Percentiles rank a stretch among this genome's conserved stretches.
Conservation (phyloP, 2,113 vertebrate genomes). For the Thalassoma bifasciatum region DNA sequence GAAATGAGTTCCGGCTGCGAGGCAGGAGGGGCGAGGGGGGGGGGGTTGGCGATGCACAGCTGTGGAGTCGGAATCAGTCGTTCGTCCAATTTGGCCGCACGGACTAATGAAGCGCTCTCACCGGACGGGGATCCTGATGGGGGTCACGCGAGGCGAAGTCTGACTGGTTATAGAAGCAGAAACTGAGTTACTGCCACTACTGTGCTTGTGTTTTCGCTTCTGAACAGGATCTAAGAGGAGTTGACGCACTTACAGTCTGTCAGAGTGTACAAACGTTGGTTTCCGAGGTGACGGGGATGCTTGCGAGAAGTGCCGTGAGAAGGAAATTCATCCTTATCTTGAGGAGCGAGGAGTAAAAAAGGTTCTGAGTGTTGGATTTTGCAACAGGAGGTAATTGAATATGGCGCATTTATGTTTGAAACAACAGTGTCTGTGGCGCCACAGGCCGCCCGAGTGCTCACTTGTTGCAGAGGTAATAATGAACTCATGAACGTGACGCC, state of each 20-base stretch:
- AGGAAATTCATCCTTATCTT: constrained; percentile 35
- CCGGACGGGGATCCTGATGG: constrained; percentile 44
- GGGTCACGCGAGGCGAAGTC: constrained; percentile 42
- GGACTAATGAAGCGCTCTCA: constrained; percentile 38
- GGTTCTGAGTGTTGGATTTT: constrained; percentile 32
- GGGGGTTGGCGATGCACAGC: constrained; percentile 55
- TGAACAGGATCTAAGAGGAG: constrained; percentile 30
- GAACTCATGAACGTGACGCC: constrained; percentile 53
- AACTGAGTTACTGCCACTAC: background rate
- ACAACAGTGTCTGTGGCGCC: constrained; percentile 20
- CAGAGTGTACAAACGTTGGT: constrained; percentile 23
- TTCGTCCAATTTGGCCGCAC: constrained; percentile 36
- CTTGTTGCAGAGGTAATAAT: constrained; percentile 56
- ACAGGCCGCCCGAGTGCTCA: constrained; percentile 25
- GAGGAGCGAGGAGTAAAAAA: constrained; percentile 16
- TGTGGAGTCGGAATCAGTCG: constrained; percentile 60
- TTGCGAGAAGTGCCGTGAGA: constrained; percentile 28
- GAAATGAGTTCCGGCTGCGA: constrained; percentile 61
- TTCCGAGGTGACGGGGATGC: background rate
- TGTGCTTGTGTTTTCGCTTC: constrained; percentile 1
- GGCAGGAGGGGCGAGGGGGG: background rate
- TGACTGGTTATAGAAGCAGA: constrained; percentile 7
- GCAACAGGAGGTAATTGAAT: background rate
- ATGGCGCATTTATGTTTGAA: constrained; percentile 30
- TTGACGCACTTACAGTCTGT: background rate